These are phyloP conservation scores for Leptoclinus maculatus DNA, from an alignment of 2,797 vertebrate genomes.

Conservation along the genomic window DNA sequence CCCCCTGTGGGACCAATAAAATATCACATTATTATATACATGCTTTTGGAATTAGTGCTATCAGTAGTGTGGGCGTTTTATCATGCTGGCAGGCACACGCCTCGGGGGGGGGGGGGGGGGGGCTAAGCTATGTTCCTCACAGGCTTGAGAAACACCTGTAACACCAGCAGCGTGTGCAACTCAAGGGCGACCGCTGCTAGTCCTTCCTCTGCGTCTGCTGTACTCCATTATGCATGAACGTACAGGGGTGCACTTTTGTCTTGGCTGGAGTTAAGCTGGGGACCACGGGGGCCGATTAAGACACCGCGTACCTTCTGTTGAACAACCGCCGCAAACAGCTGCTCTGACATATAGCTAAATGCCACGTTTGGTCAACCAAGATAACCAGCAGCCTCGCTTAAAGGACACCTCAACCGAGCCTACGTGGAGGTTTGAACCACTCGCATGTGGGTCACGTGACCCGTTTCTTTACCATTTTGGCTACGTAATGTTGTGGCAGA, in stretches of 20 bases:
- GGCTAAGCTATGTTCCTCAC: constrained; percentile 35
- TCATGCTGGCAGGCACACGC: constrained; percentile 48
- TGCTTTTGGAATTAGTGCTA: constrained; percentile 57
- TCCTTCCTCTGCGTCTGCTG: constrained; percentile 49
- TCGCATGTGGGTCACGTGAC: constrained; percentile 54
- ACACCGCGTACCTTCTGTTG: constrained; percentile 74
- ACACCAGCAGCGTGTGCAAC: constrained; percentile 53
- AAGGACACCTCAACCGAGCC: constrained; percentile 30
- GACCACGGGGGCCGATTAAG: constrained; percentile 76
- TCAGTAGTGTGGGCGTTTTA: constrained; percentile 54
- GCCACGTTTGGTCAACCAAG: constrained; percentile 28
- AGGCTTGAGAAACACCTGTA: constrained; percentile 64
- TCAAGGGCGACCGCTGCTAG: constrained; percentile 66
- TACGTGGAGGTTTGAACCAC: constrained; percentile 42
- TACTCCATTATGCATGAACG: constrained; percentile 77
- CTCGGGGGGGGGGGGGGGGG: not conserved
- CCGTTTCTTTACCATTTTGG: constrained; percentile 40
- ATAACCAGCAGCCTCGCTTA: constrained; percentile 24
- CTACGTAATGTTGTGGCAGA: not conserved
- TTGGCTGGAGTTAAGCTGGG: constrained; percentile 70
- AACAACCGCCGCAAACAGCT: constrained; percentile 76
- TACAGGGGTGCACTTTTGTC: constrained; percentile 74
- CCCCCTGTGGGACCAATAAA: constrained; percentile 57
- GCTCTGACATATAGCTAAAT: constrained; percentile 63
- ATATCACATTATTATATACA: constrained; percentile 59